A percentile compares a stretch with the other conserved stretches of the same genome.
Conservation (phyloP, 2,797 vertebrate genomes). For the Agapornis canus region DNA sequence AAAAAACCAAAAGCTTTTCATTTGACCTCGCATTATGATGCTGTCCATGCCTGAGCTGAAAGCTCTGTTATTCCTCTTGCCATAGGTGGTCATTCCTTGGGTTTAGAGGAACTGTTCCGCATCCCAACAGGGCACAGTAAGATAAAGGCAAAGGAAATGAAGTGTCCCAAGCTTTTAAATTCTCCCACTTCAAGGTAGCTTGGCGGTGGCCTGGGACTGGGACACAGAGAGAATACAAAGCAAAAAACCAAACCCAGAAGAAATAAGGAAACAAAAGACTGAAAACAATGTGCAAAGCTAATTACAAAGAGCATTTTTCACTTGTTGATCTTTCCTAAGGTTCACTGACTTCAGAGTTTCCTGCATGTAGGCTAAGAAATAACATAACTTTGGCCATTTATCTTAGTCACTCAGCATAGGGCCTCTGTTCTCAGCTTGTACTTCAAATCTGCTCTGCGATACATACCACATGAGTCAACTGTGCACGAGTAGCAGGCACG, state of each 20-base stretch:
- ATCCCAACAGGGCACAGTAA: neutral
- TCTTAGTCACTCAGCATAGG: slow-evolving; percentile 58
- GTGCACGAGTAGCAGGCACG: neutral
- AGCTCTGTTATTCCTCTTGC: neutral
- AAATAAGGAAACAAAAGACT: neutral
- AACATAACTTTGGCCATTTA: slow-evolving; percentile 51
- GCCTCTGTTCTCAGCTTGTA: slow-evolving; percentile 50
- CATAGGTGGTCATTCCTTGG: neutral
- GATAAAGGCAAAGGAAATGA: neutral
- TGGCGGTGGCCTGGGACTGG: neutral
- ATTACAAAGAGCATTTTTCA: slow-evolving; percentile 29
- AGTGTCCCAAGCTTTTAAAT: neutral
- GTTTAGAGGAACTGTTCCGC: neutral
- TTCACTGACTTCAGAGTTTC: slow-evolving; percentile 55
- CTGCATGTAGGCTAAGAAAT: slow-evolving; percentile 52
- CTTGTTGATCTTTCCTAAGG: slow-evolving; percentile 55
- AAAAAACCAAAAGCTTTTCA: neutral
- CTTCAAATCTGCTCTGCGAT: slow-evolving; percentile 39
- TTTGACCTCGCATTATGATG: neutral
- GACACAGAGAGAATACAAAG: neutral
- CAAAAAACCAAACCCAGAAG: neutral
- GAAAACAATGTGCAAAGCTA: neutral
- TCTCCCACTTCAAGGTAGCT: neutral
- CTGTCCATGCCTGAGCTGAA: neutral
- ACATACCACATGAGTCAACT: slow-evolving; percentile 48